phyloP scores from a whole-genome alignment of 2,888 invertebrate species.

The Sturmia bella region DNA sequence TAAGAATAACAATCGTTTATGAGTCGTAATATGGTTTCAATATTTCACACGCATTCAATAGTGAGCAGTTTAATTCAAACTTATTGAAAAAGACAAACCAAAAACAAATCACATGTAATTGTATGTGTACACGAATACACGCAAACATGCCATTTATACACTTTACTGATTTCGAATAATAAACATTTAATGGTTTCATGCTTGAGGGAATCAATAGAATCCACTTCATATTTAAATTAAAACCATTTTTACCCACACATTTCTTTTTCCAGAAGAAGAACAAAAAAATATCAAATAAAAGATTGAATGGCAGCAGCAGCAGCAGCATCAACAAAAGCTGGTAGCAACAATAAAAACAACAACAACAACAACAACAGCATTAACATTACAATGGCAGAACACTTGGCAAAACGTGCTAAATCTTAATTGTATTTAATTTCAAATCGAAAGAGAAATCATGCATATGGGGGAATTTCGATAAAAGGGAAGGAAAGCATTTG shows the following conservation, averaged over 20 bases:
- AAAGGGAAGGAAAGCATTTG: not conserved
- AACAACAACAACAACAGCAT: not conserved
- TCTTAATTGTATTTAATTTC: slow-evolving; percentile 51
- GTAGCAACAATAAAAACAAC: not conserved
- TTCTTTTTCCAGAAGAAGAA: slow-evolving; percentile 4
- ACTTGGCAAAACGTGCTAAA: slow-evolving; percentile 50
- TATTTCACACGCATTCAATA: slow-evolving; percentile 16
- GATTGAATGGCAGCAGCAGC: slow-evolving; percentile 5
- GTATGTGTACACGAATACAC: slow-evolving; percentile 5
- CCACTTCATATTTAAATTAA: slow-evolving; percentile 57
- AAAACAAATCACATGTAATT: not conserved
- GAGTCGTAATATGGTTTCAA: slow-evolving; percentile 35
- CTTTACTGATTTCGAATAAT: slow-evolving; percentile 62
- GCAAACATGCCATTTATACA: slow-evolving; percentile 45
- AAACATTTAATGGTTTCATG: slow-evolving; percentile 64
- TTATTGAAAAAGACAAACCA: not conserved
- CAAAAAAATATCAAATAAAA: not conserved
- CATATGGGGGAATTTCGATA: not conserved
- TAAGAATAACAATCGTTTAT: slow-evolving; percentile 1
- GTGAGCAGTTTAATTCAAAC: not conserved
- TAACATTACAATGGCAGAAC: slow-evolving; percentile 24
- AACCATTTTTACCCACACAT: slow-evolving; percentile 13
- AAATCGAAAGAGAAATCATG: slow-evolving; percentile 26
- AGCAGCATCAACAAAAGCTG: slow-evolving; percentile 5
- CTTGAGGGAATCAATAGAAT: slow-evolving; percentile 52